Evolutionary conservation across 2,797 vertebrate species (phyloP).

Genomic region (Glyptemys insculpta): DNA sequence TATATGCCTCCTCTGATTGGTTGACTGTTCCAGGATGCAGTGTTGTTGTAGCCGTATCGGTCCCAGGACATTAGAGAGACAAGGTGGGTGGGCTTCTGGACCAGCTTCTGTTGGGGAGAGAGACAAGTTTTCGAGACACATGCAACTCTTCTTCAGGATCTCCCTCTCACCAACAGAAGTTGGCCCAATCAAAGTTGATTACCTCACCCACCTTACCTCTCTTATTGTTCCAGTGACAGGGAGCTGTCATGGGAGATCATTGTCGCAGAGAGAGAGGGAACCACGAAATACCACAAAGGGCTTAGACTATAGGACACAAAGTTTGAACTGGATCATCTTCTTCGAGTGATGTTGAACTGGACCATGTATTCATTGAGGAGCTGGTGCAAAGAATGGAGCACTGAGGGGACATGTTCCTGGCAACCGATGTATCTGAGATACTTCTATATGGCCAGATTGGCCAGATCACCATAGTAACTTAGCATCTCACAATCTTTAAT

Average conservation of each 20-base stretch:
- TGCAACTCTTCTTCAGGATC: no score
- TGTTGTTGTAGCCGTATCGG: no score
- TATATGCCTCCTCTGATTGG: no score
- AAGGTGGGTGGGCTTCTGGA: no score
- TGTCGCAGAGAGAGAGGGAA: neutral
- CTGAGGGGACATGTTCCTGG: neutral
- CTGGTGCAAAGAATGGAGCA: neutral
- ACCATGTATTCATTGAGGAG: neutral
- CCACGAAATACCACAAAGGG: neutral
- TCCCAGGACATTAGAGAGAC: no score
- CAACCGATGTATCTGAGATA: neutral
- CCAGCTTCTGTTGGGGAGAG: no score
- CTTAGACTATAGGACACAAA: neutral
- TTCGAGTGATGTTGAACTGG: neutral
- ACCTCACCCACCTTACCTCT: neutral
- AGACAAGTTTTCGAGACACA: no score
- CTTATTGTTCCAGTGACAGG: neutral
- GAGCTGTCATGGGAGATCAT: neutral
- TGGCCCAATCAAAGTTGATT: neutral
- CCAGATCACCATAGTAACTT: neutral
- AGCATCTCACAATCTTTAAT: neutral
- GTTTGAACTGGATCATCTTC: neutral
- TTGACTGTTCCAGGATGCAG: no score
- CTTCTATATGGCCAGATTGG: neutral
- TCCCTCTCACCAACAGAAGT: neutral